A percentile compares a stretch with the other conserved stretches of the same genome.
phyloP scores from a whole-genome alignment of 2,113 vertebrate genomes.

The Spea multiplicata region DNA sequence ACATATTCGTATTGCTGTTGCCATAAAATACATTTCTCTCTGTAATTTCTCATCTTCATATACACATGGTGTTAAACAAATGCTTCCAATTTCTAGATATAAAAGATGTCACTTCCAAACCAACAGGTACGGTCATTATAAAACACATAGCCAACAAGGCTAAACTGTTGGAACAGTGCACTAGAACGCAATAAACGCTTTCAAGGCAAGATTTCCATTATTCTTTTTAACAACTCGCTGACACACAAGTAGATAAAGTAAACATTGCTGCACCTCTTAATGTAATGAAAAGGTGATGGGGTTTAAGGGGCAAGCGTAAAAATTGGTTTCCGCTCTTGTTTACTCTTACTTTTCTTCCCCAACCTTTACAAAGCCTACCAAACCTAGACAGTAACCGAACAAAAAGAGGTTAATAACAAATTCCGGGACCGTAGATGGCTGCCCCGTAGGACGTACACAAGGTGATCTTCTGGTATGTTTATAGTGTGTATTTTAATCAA shows the following conservation, averaged over 20 bases:
- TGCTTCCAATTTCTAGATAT: slow-evolving; percentile 18
- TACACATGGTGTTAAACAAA: slow-evolving; percentile 5
- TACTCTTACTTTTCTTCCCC: too few species aligned
- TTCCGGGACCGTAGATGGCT: too few species aligned
- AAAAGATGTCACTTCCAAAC: slow-evolving; percentile 21
- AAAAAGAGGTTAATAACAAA: too few species aligned
- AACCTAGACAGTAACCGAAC: too few species aligned
- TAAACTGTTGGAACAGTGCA: slow-evolving; percentile 8
- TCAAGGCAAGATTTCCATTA: slow-evolving; percentile 36
- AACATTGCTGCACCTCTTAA: slow-evolving; percentile 22
- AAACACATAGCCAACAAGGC: neutral
- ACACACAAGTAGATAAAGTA: slow-evolving; percentile 16
- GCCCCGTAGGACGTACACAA: too few species aligned
- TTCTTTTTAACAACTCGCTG: slow-evolving; percentile 20
- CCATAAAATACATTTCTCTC: neutral
- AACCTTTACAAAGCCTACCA: too few species aligned
- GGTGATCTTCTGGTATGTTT: too few species aligned
- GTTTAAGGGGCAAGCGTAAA: neutral
- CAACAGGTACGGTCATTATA: slow-evolving; percentile 12
- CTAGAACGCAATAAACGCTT: slow-evolving; percentile 36
- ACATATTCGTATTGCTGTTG: too few species aligned
- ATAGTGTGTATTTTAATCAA: too few species aligned
- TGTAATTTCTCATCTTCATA: neutral
- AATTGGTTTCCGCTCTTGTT: too few species aligned
- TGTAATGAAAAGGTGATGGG: slow-evolving; percentile 23